Evolutionary conservation across 2,888 invertebrate genomes (phyloP).

Genomic region (Chaetoderma sp.): DNA sequence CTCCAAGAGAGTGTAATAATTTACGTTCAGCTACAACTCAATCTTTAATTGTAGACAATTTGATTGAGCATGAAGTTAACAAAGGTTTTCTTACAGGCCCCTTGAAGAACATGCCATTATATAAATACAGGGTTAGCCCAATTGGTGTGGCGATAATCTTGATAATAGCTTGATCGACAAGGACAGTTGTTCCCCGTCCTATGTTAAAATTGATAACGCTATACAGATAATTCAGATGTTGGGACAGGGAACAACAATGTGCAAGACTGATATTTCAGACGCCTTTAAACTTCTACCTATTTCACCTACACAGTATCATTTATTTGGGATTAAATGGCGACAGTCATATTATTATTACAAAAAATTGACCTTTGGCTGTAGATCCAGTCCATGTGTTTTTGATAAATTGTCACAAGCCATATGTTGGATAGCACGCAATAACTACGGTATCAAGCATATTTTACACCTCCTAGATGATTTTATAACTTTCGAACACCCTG

Average conservation of each 20-base stretch:
- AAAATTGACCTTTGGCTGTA: conserved; percentile 18
- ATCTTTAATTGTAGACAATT: too few relatives aligned
- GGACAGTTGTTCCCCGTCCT: conserved; percentile 23
- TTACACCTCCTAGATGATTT: conserved; percentile 26
- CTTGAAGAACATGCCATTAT: too few relatives aligned
- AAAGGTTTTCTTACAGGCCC: too few relatives aligned
- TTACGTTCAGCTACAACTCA: too few relatives aligned
- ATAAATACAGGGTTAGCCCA: too few relatives aligned
- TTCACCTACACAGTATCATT: neutral
- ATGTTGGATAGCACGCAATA: conserved; percentile 17
- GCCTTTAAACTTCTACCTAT: conserved; percentile 11
- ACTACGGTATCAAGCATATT: conserved; percentile 7
- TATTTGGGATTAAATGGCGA: conserved; percentile 14
- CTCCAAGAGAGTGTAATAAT: too few relatives aligned
- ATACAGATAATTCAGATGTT: conserved; percentile 21
- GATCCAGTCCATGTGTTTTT: conserved; percentile 17
- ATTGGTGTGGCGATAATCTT: too few relatives aligned
- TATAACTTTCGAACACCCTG: conserved; percentile 18
- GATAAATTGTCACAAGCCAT: conserved; percentile 15
- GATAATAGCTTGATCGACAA: conserved; percentile 38
- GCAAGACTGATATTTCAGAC: conserved; percentile 33
- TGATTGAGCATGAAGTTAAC: too few relatives aligned
- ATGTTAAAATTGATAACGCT: conserved; percentile 37
- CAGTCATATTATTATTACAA: conserved; percentile 13
- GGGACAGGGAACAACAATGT: conserved; percentile 17